Base-by-base conservation (phyloP, 2,888 invertebrate genomes). In the Microdon myrmicae region DNA sequence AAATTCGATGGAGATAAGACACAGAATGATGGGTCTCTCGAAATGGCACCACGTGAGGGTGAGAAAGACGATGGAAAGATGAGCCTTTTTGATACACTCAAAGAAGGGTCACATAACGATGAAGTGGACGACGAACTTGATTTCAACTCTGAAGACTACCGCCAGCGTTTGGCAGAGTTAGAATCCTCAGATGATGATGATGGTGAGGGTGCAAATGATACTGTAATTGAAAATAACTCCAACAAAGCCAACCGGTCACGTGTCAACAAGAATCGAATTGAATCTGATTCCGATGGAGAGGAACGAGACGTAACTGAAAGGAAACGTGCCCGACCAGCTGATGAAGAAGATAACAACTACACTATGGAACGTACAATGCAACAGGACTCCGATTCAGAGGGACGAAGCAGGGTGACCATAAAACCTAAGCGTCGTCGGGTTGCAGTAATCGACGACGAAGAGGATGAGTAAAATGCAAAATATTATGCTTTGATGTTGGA, bases 141-240 rank as follows among this genome's bases (percentile, higher is more conserved):
- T 71, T 77, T 79, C 41, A 78, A 79, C 68, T 77, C 80, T 20
- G 77, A 79, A 66, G 75, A 75, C 69, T 76, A 76, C 68, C 75
- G 75, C 7, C 72, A 75, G 47, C 74, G 79, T 22, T 70, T 80
- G 31, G 71, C 72, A 6, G 79, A 78, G 47, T 68, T 79, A 29
- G 75, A 69, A 51, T 66, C 68, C 6, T 64, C 67, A 32, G 71
- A 71, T 48, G 70, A 69, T 10, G 71, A 71, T 34, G 69, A 70
- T 5, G 68, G 69, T 14, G 60, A 71, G 7, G 72, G 67, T 12
- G 48, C 58, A 4, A 55, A 55, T 7, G 47, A 64, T 10, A 68
- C 47, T 13, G 29, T 54, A 26, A 69, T 70, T 69, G 69, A 70
- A 66, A 70, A 72, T 66, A 70, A 48, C 48, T 53, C 67, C 19